Base-by-base conservation (phyloP, 2,113 vertebrate genomes). In the Cryptotis parvus region DNA sequence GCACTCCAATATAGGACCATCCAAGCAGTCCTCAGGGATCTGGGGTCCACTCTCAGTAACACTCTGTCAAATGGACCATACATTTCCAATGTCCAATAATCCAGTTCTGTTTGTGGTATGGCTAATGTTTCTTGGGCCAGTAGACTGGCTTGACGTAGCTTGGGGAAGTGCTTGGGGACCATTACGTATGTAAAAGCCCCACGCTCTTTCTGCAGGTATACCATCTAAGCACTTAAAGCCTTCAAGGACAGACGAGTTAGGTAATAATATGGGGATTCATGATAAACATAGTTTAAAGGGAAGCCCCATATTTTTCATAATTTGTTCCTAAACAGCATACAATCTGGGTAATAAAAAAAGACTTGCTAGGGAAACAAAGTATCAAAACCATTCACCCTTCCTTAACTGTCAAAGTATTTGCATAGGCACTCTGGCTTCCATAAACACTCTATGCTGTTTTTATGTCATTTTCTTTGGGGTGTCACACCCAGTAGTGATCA, bases 381-480 rank as follows among this genome's bases (percentile, higher is more conserved):
- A 12, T 39, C 63, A 80, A 92, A 87, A 72, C 37, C 29, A 81
- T 70, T 92, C 24, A 61, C 69, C 61, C 29, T 58, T 79, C 55
- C 55, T 58, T 58, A 58, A 58, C 15, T 24, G 39, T 8, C 18
- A 45, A 9, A 80, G 2, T 45, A 16, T 24, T 37, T 63, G 26
- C 27, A 61, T 14, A 80, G 52, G 72, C 15, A 78, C 16, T 26
- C 6, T 75, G 15, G 11, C 29, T 26, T 84, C 6, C 63, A 65
- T 10, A 29, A 29, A 9, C 27, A 65, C 63, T 65, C 27, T 65
- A 29, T 11, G 63, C 9, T 31, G 9, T 45, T 39, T 84, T 68
- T 9, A 80, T 31, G 89, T 82, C 41, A 79, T 52, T 76, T 66
- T 94, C 26, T 91, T 24, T 4, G 55, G 55, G 55, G 55, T 18